Evolutionary conservation across 2,888 invertebrate species (phyloP).

Genomic region (Endotricha flammealis): DNA sequence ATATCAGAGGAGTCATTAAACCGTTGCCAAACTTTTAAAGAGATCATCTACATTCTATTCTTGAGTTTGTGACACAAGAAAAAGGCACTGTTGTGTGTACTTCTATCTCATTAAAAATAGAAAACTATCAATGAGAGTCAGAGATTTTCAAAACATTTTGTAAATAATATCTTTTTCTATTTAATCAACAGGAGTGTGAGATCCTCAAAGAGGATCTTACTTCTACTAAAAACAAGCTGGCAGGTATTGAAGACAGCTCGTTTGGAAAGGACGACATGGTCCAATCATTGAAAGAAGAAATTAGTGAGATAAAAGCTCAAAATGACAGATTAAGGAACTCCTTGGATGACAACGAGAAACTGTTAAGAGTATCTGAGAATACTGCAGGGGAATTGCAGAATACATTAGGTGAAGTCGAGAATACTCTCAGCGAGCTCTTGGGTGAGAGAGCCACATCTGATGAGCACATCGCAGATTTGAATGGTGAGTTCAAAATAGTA

Average conservation of each 20-base stretch:
- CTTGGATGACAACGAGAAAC: slow-evolving; percentile 81
- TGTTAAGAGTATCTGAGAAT: slow-evolving; percentile 83
- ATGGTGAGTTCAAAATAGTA: no score
- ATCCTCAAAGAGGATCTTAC: slow-evolving; percentile 81
- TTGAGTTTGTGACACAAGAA: no score
- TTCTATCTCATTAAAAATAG: no score
- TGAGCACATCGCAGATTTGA: slow-evolving; percentile 70
- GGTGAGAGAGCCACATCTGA: slow-evolving; percentile 63
- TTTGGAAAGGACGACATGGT: slow-evolving; percentile 86
- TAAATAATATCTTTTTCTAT: neutral
- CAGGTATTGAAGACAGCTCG: slow-evolving; percentile 83
- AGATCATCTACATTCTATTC: no score
- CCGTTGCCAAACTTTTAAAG: no score
- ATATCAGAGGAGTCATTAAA: no score
- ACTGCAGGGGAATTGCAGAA: slow-evolving; percentile 90
- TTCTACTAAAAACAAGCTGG: slow-evolving; percentile 76
- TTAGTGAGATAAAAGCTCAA: slow-evolving; percentile 73
- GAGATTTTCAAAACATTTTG: no score
- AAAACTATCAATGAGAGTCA: no score
- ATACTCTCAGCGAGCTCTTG: slow-evolving; percentile 81
- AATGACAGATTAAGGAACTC: slow-evolving; percentile 82
- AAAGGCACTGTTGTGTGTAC: no score
- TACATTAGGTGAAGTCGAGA: slow-evolving; percentile 84
- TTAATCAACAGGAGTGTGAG: slow-evolving; percentile 78
- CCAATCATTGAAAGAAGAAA: slow-evolving; percentile 80